Percentiles rank a stretch among this genome's conserved stretches.
phyloP scores from a whole-genome alignment of 2,888 invertebrate genomes.

The Leptinotarsa tumamoca region DNA sequence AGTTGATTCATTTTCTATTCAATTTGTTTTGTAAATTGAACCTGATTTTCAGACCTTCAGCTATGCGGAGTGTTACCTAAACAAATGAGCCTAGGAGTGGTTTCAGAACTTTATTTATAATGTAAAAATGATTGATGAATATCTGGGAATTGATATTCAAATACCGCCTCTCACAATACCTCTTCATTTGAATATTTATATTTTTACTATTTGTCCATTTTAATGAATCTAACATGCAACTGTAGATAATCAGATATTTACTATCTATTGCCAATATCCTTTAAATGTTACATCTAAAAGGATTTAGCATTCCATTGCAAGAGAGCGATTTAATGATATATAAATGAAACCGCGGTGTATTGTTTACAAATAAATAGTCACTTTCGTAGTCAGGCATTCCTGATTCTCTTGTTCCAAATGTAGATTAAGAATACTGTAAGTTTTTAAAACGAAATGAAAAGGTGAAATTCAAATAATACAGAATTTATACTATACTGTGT shows the following conservation, averaged over 20 bases:
- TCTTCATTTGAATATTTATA: background rate
- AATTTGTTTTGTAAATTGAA: too few species aligned
- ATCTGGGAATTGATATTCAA: background rate
- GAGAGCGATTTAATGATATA: constrained; percentile 12
- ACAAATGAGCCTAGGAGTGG: background rate
- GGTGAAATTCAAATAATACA: too few species aligned
- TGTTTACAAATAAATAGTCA: background rate
- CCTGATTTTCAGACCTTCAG: too few species aligned
- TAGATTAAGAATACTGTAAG: too few species aligned
- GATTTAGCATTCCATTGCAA: background rate
- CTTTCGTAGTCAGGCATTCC: background rate
- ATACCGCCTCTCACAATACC: background rate
- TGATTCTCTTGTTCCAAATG: too few species aligned
- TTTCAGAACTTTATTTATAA: background rate
- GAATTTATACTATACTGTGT: too few species aligned
- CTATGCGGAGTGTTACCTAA: too few species aligned
- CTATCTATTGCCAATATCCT: background rate
- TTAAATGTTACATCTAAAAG: background rate
- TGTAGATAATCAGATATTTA: background rate
- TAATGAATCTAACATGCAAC: constrained; percentile 1
- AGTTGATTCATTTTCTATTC: too few species aligned
- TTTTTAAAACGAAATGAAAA: too few species aligned
- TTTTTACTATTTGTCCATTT: background rate
- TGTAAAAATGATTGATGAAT: background rate
- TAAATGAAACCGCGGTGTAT: background rate